A percentile compares a stretch with the other conserved stretches of the same genome.
phyloP scores from a whole-genome alignment of 2,113 vertebrate genomes.

The Cacatua alba region DNA sequence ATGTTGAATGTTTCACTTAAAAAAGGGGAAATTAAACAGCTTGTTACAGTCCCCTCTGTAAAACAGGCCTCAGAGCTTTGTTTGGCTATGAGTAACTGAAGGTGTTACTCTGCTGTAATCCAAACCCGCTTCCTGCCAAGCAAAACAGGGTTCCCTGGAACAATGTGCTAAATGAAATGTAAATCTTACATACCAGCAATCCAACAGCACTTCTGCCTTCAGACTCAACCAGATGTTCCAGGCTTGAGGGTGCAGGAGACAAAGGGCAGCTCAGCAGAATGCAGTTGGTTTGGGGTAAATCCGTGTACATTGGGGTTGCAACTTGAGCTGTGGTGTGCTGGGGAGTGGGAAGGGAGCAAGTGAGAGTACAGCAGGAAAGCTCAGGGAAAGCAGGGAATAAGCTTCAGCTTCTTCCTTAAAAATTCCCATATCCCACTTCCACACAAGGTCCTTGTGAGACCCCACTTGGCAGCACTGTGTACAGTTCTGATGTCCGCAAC shows the following conservation, averaged over 20 bases:
- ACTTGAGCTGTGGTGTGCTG: background rate
- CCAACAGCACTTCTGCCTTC: background rate
- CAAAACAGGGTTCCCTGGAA: background rate
- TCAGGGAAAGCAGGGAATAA: background rate
- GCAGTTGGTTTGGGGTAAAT: background rate
- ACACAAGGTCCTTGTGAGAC: background rate
- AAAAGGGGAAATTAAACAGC: slow-evolving; percentile 5
- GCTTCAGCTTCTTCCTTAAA: background rate
- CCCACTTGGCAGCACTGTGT: background rate
- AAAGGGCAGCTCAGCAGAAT: background rate
- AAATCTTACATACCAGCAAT: background rate
- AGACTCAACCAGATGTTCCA: background rate
- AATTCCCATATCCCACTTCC: background rate
- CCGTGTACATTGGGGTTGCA: background rate
- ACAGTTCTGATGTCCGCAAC: background rate
- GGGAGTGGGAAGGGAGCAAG: background rate
- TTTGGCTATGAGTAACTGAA: background rate
- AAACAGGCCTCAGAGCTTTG: background rate
- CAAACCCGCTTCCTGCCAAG: background rate
- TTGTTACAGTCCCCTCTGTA: background rate
- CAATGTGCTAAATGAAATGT: background rate
- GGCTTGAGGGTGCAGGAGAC: background rate
- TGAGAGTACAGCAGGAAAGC: background rate
- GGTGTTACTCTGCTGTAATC: background rate
- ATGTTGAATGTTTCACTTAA: background rate